phyloP scores from a whole-genome alignment of 2,888 invertebrate species.

The Crocallis elinguaria region DNA sequence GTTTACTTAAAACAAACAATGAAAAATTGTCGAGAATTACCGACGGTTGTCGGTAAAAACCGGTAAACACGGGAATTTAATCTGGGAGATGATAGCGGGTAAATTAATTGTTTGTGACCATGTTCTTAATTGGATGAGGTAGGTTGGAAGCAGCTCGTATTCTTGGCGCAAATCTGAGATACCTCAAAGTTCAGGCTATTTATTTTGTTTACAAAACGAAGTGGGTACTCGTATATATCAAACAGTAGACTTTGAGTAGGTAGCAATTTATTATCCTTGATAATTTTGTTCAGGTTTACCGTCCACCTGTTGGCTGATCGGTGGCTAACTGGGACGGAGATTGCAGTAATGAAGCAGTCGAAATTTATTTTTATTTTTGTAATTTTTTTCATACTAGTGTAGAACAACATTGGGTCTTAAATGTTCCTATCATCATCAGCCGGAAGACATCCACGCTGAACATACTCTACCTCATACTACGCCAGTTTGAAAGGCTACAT shows the following conservation, averaged over 20 bases:
- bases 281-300: neutral
- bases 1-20: slow-evolving; percentile 40
- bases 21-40: slow-evolving; percentile 26
- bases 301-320: too few species aligned
- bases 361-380: too few species aligned
- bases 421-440: too few species aligned
- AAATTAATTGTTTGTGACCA: slow-evolving; percentile 32
- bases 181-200: slow-evolving; percentile 19
- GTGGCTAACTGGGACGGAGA: too few species aligned
- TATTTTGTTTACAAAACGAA: slow-evolving; percentile 15
- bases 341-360: too few species aligned
- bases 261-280: neutral
- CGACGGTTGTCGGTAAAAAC: slow-evolving; percentile 15
- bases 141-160: slow-evolving; percentile 13
- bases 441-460: too few species aligned
- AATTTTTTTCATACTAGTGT: too few species aligned
- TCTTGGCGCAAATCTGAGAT: slow-evolving; percentile 16
- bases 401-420: too few species aligned
- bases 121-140: slow-evolving; percentile 32
- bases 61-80: slow-evolving; percentile 31
- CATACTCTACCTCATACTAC: too few species aligned
- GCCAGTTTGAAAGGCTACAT: too few species aligned
- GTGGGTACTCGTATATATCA: neutral
- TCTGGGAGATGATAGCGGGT: slow-evolving; percentile 31
- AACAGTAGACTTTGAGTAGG: neutral